Conservation (phyloP, 2,888 invertebrate species). For the Charanyca ferruginea region DNA sequence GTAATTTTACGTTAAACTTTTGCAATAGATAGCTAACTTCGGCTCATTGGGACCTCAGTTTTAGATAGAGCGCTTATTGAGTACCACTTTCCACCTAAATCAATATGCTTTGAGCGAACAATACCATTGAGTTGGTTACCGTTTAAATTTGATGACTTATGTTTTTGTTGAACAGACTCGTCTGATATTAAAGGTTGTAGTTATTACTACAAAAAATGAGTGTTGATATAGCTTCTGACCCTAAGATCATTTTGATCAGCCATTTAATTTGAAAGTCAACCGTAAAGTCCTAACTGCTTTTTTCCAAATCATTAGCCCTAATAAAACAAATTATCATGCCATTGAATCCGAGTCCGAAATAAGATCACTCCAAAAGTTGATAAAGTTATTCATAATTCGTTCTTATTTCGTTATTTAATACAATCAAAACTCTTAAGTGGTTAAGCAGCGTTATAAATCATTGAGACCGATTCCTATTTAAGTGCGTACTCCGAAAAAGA, state of each 20-base stretch:
- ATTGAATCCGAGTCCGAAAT: constrained; percentile 23
- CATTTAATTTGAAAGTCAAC: not conserved
- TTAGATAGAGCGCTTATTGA: constrained; percentile 80
- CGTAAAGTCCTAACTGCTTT: constrained; percentile 9
- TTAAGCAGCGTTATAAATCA: constrained; percentile 53
- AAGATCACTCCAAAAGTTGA: constrained; percentile 34
- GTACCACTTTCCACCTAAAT: constrained; percentile 81
- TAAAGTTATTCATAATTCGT: constrained; percentile 34
- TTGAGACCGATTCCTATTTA: constrained; percentile 46
- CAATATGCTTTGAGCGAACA: constrained; percentile 80
- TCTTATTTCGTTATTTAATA: constrained; percentile 31
- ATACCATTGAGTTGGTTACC: constrained; percentile 68
- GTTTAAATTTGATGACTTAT: constrained; percentile 67
- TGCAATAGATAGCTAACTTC: constrained; percentile 85
- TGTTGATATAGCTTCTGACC: not conserved
- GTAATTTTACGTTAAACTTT: constrained; percentile 87
- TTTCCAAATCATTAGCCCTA: not conserved
- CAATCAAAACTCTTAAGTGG: constrained; percentile 50
- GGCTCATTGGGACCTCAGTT: constrained; percentile 77
- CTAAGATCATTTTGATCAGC: not conserved
- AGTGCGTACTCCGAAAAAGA: constrained; percentile 52
- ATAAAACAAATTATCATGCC: constrained; percentile 30
- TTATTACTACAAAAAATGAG: constrained; percentile 1
- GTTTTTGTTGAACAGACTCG: constrained; percentile 56
- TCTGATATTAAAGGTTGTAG: constrained; percentile 27